A percentile compares a stretch with the other conserved stretches of the same genome.
Evolutionary conservation across 2,113 vertebrate genomes (phyloP).

Genomic region (Phalacrocorax pelagicus): DNA sequence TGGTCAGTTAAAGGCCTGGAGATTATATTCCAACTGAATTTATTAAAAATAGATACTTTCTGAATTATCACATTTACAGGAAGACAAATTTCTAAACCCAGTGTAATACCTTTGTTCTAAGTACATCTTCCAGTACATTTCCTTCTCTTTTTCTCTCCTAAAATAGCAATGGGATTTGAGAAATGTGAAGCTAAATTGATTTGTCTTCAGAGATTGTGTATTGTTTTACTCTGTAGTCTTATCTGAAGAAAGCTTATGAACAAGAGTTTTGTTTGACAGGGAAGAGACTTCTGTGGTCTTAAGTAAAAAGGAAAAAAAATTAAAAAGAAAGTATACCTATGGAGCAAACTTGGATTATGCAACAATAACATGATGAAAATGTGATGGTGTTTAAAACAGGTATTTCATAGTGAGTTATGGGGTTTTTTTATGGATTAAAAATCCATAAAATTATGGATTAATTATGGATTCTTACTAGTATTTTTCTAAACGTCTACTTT

Average conservation of each 20-base stretch:
- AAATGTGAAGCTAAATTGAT: background rate
- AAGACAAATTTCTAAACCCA: background rate
- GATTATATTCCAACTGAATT: background rate
- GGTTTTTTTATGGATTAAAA: background rate
- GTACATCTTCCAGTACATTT: background rate
- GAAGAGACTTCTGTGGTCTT: rapidly evolving
- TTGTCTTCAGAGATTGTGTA: background rate
- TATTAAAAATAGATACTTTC: background rate
- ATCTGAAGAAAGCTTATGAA: background rate
- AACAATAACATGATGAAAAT: background rate
- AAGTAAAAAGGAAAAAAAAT: background rate
- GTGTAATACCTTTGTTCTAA: background rate
- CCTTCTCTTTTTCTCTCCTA: background rate
- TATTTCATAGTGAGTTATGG: background rate
- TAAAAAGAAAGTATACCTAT: rapidly evolving
- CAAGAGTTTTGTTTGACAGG: background rate
- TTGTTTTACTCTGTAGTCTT: background rate
- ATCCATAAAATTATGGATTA: too few species aligned
- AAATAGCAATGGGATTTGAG: background rate
- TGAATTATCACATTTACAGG: background rate
- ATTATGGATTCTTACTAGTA: background rate
- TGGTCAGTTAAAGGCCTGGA: background rate
- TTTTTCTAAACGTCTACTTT: background rate
- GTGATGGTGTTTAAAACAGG: background rate
- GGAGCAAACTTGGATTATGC: background rate